These are phyloP conservation scores for Hydriomena furcata DNA, from an alignment of 2,888 invertebrate species.

Conservation along the genomic window DNA sequence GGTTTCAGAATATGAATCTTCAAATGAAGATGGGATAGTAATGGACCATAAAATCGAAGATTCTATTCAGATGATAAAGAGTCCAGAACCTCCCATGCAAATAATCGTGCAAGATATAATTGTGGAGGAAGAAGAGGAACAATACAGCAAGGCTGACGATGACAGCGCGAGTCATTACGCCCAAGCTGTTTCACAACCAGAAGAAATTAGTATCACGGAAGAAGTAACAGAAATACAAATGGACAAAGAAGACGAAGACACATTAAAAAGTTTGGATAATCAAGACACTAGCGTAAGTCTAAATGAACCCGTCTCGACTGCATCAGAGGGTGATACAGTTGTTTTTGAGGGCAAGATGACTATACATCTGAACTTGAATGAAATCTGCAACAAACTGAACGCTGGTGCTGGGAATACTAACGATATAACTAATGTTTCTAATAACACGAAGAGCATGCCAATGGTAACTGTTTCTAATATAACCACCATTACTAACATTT, in stretches of 20 bases:
- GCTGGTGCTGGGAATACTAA: slow-evolving; percentile 75
- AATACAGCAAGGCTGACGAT: slow-evolving; percentile 67
- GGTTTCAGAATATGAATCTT: slow-evolving; percentile 75
- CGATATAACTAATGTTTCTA: slow-evolving; percentile 58
- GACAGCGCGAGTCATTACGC: slow-evolving; percentile 75
- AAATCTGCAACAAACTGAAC: slow-evolving; percentile 75
- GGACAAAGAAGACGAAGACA: slow-evolving; percentile 80
- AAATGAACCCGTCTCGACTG: slow-evolving; percentile 73
- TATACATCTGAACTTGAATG: slow-evolving; percentile 80
- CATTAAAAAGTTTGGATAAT: slow-evolving; percentile 79
- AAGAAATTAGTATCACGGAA: slow-evolving; percentile 72
- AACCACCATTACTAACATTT: slow-evolving; percentile 80
- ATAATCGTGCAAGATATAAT: slow-evolving; percentile 64
- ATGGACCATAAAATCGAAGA: slow-evolving; percentile 65
- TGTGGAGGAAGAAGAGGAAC: slow-evolving; percentile 74
- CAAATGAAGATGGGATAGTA: slow-evolving; percentile 66
- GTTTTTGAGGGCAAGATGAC: slow-evolving; percentile 83
- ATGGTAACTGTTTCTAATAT: slow-evolving; percentile 84
- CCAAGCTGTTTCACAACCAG: slow-evolving; percentile 73
- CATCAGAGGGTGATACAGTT: slow-evolving; percentile 78
- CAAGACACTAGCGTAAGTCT: slow-evolving; percentile 83
- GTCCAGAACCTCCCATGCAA: slow-evolving; percentile 47
- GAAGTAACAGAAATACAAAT: slow-evolving; percentile 77
- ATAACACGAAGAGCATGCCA: slow-evolving; percentile 79
- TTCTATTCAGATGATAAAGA: slow-evolving; percentile 39